A percentile compares a stretch with the other conserved stretches of the same genome.
Conservation (phyloP, 2,888 invertebrate species). For the Eristalis pertinax region DNA sequence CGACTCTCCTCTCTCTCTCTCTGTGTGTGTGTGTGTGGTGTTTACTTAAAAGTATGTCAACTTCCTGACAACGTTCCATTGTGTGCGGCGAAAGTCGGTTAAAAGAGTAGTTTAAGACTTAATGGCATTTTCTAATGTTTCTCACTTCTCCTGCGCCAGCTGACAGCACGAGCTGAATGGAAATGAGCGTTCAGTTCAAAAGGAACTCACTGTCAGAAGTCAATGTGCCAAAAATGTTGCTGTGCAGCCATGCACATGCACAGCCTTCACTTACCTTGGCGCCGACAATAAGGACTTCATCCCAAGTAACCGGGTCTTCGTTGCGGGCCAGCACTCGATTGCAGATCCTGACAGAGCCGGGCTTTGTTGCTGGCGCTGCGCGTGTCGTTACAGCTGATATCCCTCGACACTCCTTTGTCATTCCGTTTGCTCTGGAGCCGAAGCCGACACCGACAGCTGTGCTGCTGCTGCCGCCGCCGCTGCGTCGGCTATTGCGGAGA, state of each 20-base stretch:
- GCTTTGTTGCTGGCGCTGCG: slow-evolving; percentile 16
- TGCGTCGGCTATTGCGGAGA: slow-evolving; percentile 28
- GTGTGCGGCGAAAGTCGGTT: slow-evolving; percentile 12
- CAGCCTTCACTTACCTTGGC: slow-evolving; percentile 27
- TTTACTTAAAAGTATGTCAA: slow-evolving; percentile 37
- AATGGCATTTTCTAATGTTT: slow-evolving; percentile 44
- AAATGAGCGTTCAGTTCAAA: not conserved
- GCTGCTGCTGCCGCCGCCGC: not conserved
- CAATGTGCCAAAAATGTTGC: not conserved
- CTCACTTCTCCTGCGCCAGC: not conserved
- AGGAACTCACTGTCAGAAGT: not conserved
- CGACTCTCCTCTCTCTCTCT: too few relatives aligned
- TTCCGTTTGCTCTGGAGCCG: not conserved
- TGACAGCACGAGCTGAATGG: slow-evolving; percentile 1
- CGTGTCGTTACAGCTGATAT: slow-evolving; percentile 18
- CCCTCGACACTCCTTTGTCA: slow-evolving; percentile 12
- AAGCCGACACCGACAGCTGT: not conserved
- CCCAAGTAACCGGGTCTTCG: slow-evolving; percentile 38
- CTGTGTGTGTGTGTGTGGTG: slow-evolving; percentile 1
- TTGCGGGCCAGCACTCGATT: slow-evolving; percentile 15
- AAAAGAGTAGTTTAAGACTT: slow-evolving; percentile 30
- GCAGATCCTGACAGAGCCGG: slow-evolving; percentile 29
- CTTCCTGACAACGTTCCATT: slow-evolving; percentile 24
- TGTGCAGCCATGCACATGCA: not conserved
- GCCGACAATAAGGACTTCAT: slow-evolving; percentile 32